Conservation (phyloP, 2,797 vertebrate genomes). For the Emys orbicularis region DNA sequence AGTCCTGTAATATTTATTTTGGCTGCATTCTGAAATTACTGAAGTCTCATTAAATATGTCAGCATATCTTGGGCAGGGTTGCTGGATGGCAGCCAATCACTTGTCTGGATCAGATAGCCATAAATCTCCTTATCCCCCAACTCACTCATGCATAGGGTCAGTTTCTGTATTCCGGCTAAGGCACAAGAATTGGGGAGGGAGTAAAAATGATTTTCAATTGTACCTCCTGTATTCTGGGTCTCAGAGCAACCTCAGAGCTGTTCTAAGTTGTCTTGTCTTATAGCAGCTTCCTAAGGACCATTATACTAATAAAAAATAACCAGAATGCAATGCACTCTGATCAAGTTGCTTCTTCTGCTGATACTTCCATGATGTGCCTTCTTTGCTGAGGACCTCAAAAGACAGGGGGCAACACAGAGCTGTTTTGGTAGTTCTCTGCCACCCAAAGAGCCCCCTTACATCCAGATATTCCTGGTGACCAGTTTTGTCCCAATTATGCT, state of each 20-base stretch:
- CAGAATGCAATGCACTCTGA: neutral
- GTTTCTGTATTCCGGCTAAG: neutral
- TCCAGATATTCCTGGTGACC: neutral
- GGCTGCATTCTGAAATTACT: neutral
- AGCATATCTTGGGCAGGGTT: neutral
- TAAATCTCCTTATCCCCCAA: neutral
- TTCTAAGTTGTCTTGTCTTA: neutral
- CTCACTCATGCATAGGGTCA: neutral
- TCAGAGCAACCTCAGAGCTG: neutral
- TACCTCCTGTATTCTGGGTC: neutral
- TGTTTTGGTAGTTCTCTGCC: neutral
- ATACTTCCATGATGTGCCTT: neutral
- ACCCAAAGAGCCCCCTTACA: neutral
- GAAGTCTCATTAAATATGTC: neutral
- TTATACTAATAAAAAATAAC: neutral
- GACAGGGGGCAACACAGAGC: neutral
- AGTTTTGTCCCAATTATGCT: neutral
- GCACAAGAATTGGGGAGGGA: neutral
- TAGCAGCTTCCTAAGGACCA: neutral
- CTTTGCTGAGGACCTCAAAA: neutral
- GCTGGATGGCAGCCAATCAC: neutral
- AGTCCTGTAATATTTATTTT: neutral
- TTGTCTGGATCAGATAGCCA: neutral
- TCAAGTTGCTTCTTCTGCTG: neutral
- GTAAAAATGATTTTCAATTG: neutral